Conservation (phyloP, 2,113 vertebrate species). For the Ploceus nigricollis region DNA sequence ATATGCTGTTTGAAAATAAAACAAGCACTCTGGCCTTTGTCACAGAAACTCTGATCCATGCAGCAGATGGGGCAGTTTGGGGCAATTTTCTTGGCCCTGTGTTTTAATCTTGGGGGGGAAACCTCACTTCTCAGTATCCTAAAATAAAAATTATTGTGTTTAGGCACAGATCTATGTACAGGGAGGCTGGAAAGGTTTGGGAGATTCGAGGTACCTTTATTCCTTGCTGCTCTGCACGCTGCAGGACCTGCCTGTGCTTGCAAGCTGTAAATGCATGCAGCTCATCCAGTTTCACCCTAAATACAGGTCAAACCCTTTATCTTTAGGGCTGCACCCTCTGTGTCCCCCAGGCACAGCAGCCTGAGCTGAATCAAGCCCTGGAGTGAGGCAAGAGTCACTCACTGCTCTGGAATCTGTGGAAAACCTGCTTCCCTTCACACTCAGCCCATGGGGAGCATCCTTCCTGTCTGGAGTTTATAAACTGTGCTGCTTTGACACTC, state of each 20-base stretch:
- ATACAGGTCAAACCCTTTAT: neutral
- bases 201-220: neutral
- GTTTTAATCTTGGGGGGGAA: neutral
- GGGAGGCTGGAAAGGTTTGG: neutral
- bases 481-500: neutral
- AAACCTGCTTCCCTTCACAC: neutral
- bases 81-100: neutral
- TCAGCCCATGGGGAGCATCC: neutral
- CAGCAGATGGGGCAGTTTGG: neutral
- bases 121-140: neutral
- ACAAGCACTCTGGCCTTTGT: neutral
- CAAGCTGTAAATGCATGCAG: neutral
- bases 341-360: neutral
- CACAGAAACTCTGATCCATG: neutral
- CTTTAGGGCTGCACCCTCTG: neutral
- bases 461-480: neutral
- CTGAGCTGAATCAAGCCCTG: neutral
- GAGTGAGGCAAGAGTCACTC: neutral
- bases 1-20: neutral
- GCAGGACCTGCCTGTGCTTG: neutral
- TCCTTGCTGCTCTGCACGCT: neutral
- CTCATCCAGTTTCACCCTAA: neutral
- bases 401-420: accelerated
- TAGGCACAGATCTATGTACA: accelerated
- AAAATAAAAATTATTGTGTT: neutral